A percentile compares a stretch with the other conserved stretches of the same genome.
phyloP scores from a whole-genome alignment of 2,797 vertebrate genomes.

The Cygnus olor region DNA sequence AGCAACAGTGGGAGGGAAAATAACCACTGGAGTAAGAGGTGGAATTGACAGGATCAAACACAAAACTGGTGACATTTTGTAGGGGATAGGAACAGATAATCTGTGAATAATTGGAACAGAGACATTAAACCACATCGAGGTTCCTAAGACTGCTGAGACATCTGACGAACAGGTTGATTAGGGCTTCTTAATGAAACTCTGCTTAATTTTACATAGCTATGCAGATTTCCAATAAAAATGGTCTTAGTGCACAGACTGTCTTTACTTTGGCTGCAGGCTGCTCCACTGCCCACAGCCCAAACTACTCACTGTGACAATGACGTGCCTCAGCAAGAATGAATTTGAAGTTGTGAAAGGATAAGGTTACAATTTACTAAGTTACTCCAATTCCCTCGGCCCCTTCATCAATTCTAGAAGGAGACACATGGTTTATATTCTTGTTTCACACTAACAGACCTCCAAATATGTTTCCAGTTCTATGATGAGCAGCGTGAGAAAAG shows the following conservation, averaged over 20 bases:
- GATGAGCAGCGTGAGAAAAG: neutral
- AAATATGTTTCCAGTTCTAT: neutral
- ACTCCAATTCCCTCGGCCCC: neutral
- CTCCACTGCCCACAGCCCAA: neutral
- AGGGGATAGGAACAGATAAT: neutral
- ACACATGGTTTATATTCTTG: neutral
- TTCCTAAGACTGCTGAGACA: neutral
- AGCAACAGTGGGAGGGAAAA: neutral
- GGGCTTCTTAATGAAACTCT: constrained; percentile 31
- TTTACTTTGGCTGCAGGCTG: neutral
- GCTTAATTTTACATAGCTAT: constrained; percentile 36
- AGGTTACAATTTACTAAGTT: neutral
- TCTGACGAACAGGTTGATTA: neutral
- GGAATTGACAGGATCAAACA: neutral
- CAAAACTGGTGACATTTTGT: neutral
- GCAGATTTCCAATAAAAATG: constrained; percentile 14
- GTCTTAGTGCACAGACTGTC: neutral
- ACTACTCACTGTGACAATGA: neutral
- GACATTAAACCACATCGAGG: neutral
- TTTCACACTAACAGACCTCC: neutral
- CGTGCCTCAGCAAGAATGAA: neutral
- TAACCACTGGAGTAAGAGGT: neutral
- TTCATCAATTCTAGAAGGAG: neutral
- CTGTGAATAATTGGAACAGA: neutral
- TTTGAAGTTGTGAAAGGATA: neutral